Base-by-base conservation (phyloP, 1,140 invertebrate species). In the Drosophila biarmipes region DNA sequence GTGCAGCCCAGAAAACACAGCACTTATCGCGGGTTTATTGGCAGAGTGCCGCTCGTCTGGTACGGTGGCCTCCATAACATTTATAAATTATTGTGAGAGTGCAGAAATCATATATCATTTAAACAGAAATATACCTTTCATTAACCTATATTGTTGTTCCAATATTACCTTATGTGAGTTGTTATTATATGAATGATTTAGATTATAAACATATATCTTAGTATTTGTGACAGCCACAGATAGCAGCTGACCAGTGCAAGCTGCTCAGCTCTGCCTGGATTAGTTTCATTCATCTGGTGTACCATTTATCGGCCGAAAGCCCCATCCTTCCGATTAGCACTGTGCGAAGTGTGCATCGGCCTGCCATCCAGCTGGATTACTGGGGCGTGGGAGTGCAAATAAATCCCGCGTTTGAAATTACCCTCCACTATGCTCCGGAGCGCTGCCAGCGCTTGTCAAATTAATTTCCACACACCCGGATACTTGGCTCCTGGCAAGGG, bases 1-100 rank as follows among this genome's bases (percentile, higher is more conserved):
- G 82, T 78, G 73, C 81, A 69, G 67, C 81, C 81, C 81, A 68
- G 51, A 46, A 85, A 69, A 85, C 86, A 77, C 86, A 69, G 59
- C 40, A 54, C 42, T 71, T 35, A 48, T 21, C 29, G 14, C 8
- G 12, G 29, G 19, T 38, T 40, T 58, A 48, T 69, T 84, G 80
- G 80, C 80, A 55, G 37, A 55, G n/a, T 78, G 67, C 74, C 69
- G 17, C 12, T 19, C 14, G 42, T 35, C 43, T 51, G 43, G 17
- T 31, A 51, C 59, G 24, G 24, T 54, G 21, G 37, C 38, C 31
- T n/a, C 14, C 56, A 11, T 24, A 24, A 24, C 24, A 24, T 24
- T 24, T 4, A 24, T 24, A 24, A 4, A 24, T 24, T 24, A 24
- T 24, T 24, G 24, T 24, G 3, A 24, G 5, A 21, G 21, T 21